Percentiles rank a stretch among this genome's conserved stretches.
Evolutionary conservation across 1,140 invertebrate genomes (phyloP).

Genomic region (Bombyx mandarina): DNA sequence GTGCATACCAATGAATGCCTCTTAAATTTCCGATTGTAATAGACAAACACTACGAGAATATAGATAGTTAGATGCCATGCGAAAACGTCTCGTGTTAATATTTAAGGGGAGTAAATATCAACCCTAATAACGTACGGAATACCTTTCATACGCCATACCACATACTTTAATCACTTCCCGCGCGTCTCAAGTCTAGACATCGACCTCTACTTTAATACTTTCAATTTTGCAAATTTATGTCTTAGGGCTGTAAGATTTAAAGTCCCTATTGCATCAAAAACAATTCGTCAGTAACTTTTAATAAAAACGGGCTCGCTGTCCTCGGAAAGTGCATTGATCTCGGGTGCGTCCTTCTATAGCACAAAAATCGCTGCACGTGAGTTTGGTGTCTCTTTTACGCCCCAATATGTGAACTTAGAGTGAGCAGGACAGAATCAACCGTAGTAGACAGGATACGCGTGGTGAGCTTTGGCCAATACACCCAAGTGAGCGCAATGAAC

Average conservation of each 20-base stretch:
- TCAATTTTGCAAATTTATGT: constrained; percentile 27
- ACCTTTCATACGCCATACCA: constrained; percentile 36
- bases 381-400: constrained; percentile 45
- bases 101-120: not conserved
- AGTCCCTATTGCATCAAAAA: constrained; percentile 38
- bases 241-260: constrained; percentile 35
- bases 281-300: constrained; percentile 35
- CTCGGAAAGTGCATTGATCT: constrained; percentile 69
- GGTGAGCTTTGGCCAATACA: constrained; percentile 64
- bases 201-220: constrained; percentile 20
- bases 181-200: constrained; percentile 46
- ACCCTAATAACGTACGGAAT: constrained; percentile 28
- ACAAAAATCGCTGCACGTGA: constrained; percentile 66
- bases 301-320: constrained; percentile 62
- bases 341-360: constrained; percentile 61
- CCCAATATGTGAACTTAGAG: constrained; percentile 23
- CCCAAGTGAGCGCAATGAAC: constrained; percentile 67
- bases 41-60: too few species aligned
- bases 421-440: constrained; percentile 45
- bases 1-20: too few species aligned
- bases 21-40: too few species aligned
- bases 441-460: constrained; percentile 67
- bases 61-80: too few species aligned
- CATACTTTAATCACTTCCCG: constrained; percentile 58
- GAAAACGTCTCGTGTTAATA: too few species aligned